phyloP scores from a whole-genome alignment of 2,797 vertebrate genomes.

The Crocodylus rhombifer region DNA sequence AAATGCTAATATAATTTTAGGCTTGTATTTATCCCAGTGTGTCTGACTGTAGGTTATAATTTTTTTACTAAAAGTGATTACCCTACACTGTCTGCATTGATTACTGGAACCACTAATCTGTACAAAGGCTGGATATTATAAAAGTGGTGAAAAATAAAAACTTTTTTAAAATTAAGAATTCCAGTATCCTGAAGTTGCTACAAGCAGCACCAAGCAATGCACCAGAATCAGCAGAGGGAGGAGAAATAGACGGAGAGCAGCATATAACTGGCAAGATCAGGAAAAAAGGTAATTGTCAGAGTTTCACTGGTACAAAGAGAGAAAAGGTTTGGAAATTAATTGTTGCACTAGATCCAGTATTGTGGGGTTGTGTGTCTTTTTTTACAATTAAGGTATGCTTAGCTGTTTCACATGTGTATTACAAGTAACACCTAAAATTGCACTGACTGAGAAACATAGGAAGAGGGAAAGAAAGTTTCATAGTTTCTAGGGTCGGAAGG shows the following conservation, averaged over 20 bases:
- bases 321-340: conserved; percentile 18
- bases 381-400: not conserved
- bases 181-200: conserved; percentile 80
- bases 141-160: conserved; percentile 40
- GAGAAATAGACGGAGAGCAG: conserved; percentile 48
- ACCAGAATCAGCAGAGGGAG: conserved; percentile 35
- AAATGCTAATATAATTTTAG: not conserved
- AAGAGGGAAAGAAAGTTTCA: not conserved
- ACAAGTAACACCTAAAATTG: not conserved
- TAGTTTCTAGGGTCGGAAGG: no score
- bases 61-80: not conserved
- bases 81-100: not conserved
- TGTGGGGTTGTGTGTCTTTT: not conserved
- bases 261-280: conserved; percentile 66
- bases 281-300: conserved; percentile 77
- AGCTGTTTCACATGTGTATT: not conserved
- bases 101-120: not conserved
- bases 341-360: accelerated
- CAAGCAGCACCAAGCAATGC: conserved; percentile 63
- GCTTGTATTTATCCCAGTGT: not conserved
- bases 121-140: conserved; percentile 10
- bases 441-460: not conserved
- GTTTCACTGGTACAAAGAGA: not conserved
- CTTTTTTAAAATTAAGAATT: conserved; percentile 75
- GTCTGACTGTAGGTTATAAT: not conserved